Percentiles rank a stretch among this genome's conserved stretches.
Conservation (phyloP, 1,140 invertebrate species). For the Ceratina australensis region DNA sequence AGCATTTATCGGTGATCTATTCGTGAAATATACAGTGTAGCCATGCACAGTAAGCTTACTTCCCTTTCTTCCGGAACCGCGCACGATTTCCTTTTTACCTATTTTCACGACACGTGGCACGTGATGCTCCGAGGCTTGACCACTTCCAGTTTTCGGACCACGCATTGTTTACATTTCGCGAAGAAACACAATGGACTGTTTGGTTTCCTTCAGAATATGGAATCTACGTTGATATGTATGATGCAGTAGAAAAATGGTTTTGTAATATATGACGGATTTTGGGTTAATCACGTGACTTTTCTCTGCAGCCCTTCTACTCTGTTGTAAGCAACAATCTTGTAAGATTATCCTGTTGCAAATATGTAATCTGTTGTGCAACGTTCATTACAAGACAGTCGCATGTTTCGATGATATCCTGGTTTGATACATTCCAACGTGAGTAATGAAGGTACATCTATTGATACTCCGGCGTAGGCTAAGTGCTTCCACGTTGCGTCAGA, state of each 20-base stretch:
- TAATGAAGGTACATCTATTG: constrained; percentile 60
- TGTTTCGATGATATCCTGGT: constrained; percentile 62
- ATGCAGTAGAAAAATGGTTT: background rate
- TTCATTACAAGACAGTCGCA: background rate
- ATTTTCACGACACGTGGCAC: constrained; percentile 4
- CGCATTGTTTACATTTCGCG: background rate
- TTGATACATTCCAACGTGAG: constrained; percentile 55
- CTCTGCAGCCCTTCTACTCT: background rate
- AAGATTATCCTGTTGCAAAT: background rate
- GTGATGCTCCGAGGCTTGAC: background rate
- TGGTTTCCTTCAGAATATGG: background rate
- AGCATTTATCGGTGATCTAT: constrained; percentile 25
- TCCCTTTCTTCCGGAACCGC: background rate
- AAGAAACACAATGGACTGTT: background rate
- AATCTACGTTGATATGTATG: background rate
- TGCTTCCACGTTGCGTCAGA: constrained; percentile 21
- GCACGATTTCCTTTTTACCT: constrained; percentile 4
- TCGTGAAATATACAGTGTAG: background rate
- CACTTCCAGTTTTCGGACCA: background rate
- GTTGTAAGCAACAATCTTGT: background rate
- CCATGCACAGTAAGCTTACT: background rate
- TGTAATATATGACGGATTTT: no score
- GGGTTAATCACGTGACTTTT: no score
- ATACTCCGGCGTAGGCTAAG: background rate
- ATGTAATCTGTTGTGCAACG: background rate